Evolutionary conservation across 2,888 invertebrate species (phyloP).

Genomic region (Halocaridina rubra): DNA sequence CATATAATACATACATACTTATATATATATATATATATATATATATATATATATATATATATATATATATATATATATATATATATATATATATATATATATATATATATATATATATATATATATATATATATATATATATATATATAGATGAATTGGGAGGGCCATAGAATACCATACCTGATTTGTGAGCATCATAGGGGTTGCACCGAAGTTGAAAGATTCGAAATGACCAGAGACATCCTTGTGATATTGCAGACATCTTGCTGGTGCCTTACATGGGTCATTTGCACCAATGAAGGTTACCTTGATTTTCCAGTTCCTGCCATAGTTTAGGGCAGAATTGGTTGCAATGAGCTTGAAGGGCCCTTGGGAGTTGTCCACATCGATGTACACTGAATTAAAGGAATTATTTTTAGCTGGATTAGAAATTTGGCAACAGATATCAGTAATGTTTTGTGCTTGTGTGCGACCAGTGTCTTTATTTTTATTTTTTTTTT

Average conservation of each 20-base stretch:
- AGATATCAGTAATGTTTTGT: neutral
- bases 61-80: too few species aligned
- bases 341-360: constrained; percentile 29
- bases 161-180: neutral
- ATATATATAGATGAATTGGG: too few species aligned
- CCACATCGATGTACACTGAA: constrained; percentile 50
- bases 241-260: constrained; percentile 47
- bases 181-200: constrained; percentile 43
- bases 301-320: constrained; percentile 52
- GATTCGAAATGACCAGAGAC: constrained; percentile 38
- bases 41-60: neutral
- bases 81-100: too few species aligned
- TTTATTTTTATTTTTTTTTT: neutral
- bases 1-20: neutral
- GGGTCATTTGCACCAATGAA: constrained; percentile 26
- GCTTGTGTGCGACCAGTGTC: too few species aligned
- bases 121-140: too few species aligned
- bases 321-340: neutral
- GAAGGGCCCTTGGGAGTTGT: constrained; percentile 35
- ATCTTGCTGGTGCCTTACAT: constrained; percentile 40
- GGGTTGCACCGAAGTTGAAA: constrained; percentile 36
- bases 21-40: neutral
- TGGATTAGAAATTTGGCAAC: neutral
- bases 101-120: too few species aligned
- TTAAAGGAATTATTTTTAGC: neutral